Evolutionary conservation across 2,888 invertebrate species (phyloP).

Genomic region (Drosophila nigricruria): DNA sequence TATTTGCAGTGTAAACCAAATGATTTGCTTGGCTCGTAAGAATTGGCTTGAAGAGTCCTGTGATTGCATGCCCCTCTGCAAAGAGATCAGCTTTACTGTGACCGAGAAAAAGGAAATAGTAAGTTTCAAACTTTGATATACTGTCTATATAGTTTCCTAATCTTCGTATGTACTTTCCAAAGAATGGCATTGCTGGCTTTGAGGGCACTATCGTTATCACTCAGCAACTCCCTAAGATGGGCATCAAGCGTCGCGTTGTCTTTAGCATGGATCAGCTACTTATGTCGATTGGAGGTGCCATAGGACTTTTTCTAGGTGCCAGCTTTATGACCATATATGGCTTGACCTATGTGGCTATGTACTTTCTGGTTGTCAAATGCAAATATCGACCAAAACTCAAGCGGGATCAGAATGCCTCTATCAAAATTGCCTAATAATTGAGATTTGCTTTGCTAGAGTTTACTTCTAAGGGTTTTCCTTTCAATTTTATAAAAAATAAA

Average conservation of each 20-base stretch:
- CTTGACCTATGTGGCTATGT: constrained; percentile 58
- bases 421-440: background rate
- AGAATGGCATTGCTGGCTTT: constrained; percentile 67
- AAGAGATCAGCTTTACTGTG: constrained; percentile 64
- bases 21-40: constrained; percentile 72
- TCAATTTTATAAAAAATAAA: background rate
- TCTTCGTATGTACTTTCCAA: constrained; percentile 16
- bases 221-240: constrained; percentile 76
- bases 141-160: too few species aligned
- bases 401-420: background rate
- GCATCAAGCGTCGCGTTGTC: constrained; percentile 78
- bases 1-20: constrained; percentile 74
- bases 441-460: background rate
- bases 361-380: constrained; percentile 52
- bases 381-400: constrained; percentile 14
- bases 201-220: constrained; percentile 71
- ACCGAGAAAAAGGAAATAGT: constrained; percentile 64
- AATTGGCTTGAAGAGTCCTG: constrained; percentile 76
- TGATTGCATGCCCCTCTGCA: constrained; percentile 76
- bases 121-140: constrained; percentile 21
- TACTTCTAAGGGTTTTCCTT: background rate
- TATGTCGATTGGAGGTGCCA: constrained; percentile 84
- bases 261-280: constrained; percentile 83
- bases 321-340: constrained; percentile 82
- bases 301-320: constrained; percentile 84